Evolutionary conservation across 1,140 invertebrate species (phyloP), one percentile per base, ranked within the genome.

Genomic region (Ceratosolen solmsi): DNA sequence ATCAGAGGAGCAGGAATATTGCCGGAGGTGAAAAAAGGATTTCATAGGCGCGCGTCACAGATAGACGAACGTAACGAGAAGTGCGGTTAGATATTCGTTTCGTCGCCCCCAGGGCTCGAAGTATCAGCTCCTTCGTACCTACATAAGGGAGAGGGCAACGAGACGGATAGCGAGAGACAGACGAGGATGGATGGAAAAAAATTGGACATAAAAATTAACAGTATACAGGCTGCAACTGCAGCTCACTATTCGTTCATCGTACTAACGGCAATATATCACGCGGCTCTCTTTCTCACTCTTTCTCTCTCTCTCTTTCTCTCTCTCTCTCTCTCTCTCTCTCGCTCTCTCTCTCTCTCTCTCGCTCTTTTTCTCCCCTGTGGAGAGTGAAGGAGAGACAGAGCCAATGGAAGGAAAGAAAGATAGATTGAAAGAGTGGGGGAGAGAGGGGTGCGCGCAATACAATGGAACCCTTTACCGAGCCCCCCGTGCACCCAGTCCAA

Each of bases 381-480:
- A 51, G 75, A 51, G 76, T 36, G 74, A 72, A 83, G 72, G 78
- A 80, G 79, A 65, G 38, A 75, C 41, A 25, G 70, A 51, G n/a
- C 63, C 63, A 68, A 68, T 70, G 54, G 65, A 71, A 74, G n/a
- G 49, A 72, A 51, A 63, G 22, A 65, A 22, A 70, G 46, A 63
- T 33, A 41, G 22, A 76, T 13, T 20, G 51, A 49, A 25, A 36
- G 22, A 58, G 65, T 20, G 65, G 76, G 70, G 46, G 63, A 63
- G 65, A 68, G 82, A 72, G 80, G 82, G 82, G 77, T 51, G 79
- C 65, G 27, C 8, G 71, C 74, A 22, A 56, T 30, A 90, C 89
- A 90, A 90, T 89, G 78, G 88, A 90, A 90, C 89, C 89, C 89
- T 90, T 90, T 90, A 90, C 86, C 88, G 84, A 86, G 88, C 89